Conservation (phyloP, 2,113 vertebrate genomes). For the Bos taurus region ARS-UCD2.0 NC_037333.1:34631001-34631500, state of each 20-base stretch:
- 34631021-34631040: not conserved
- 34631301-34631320: not conserved
- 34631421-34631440: not conserved
- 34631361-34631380: not conserved
- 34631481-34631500: not conserved
- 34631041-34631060: not conserved
- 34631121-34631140: not conserved
- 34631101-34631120: not conserved
- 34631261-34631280: not conserved
- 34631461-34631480: not conserved
- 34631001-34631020: not conserved
- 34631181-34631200: not conserved
- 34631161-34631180: not conserved
- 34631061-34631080: not conserved
- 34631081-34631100: not conserved
- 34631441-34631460: not conserved
- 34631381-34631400: not conserved
- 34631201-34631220: not conserved
- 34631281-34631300: not conserved
- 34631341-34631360: not conserved
- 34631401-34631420: not conserved
- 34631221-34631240: not conserved
- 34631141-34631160: not conserved
- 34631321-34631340: not conserved
- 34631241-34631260: not conserved